Evolutionary conservation across 2,113 vertebrate genomes (phyloP), one percentile per base, ranked within the genome.

Genomic region (Oryzias melastigma): DNA sequence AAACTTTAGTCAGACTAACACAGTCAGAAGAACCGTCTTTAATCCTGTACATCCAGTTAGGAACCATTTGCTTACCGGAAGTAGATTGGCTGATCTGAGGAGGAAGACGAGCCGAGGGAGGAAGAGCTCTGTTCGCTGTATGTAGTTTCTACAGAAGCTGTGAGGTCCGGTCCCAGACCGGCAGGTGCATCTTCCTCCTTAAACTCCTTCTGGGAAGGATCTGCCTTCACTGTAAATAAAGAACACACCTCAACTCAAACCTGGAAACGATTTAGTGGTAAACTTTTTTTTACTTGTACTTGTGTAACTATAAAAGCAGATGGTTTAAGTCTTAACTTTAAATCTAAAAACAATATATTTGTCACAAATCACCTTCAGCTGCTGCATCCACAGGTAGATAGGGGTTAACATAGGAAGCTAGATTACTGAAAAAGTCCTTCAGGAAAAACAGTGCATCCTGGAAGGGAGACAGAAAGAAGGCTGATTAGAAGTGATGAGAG

Each of bases 401-500:
- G 0, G 95, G 94, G 71, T 93, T 92, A 74, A 97, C 92, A 68
- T 82, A 90, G 15, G 91, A 92, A 0, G 89, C 94, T 58, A 97
- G 71, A 59, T 91, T 94, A 73, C 92, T 94, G 79, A 96, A 96
- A 80, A 93, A 97, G 73, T 95, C 94, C 77, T 95, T 96, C 53
- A 97, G 88, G 84, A 97, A 97, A 87, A 97, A 94, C 69, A 97
- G 88, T 15, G 95, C 95, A 2, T 97, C 95, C 95, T 97, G 78
- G 53, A 17, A 0, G 35, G 54, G 4, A 64, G 59, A 73, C 12
- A n/a, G 19, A 51, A 25, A 18, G 42, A 65, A 52, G 12, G 15
- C 13, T 49, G 19, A 17, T 69, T 59, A 68, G 27, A 71, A 13
- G 7, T 55, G 40, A 52, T 14, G 20, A 73, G 15, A 44, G 13